These are phyloP conservation scores for Troides aeacus DNA, from an alignment of 2,888 invertebrate genomes.

Conservation along the genomic window DNA sequence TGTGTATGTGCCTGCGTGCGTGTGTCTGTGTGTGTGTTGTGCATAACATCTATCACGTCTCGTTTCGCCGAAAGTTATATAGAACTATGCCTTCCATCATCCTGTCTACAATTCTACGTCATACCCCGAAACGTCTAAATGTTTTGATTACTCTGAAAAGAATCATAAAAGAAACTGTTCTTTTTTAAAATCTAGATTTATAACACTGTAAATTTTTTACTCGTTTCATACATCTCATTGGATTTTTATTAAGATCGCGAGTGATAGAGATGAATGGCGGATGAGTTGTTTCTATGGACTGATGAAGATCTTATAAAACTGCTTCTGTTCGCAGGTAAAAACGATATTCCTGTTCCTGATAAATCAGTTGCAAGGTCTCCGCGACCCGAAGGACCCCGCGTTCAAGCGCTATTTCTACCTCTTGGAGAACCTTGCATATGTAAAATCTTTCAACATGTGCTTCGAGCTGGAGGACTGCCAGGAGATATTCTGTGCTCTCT, in stretches of 20 bases:
- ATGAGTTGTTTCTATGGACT: not conserved
- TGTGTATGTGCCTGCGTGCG: no score
- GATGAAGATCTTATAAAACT: no score
- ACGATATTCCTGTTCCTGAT: conserved; percentile 96
- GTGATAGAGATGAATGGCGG: not conserved
- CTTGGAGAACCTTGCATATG: conserved; percentile 97
- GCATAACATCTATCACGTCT: no score
- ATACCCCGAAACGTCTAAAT: not conserved
- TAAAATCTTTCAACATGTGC: conserved; percentile 99
- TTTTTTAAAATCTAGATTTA: not conserved
- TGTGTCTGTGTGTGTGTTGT: no score
- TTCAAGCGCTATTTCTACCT: conserved; percentile 99
- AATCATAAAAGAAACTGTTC: not conserved
- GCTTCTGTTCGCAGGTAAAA: conserved; percentile 66
- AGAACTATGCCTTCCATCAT: no score
- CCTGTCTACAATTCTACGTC: no score
- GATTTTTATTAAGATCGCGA: no score
- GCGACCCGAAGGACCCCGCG: conserved; percentile 97
- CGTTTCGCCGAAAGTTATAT: no score
- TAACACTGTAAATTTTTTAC: not conserved
- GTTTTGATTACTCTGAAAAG: not conserved
- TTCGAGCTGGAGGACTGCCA: conserved; percentile 98
- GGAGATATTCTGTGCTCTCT: conserved; percentile 96
- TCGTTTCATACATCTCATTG: not conserved
- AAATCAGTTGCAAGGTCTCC: conserved; percentile 94